Evolutionary conservation across 2,113 vertebrate genomes (phyloP), one percentile per base, ranked within the genome.

Genomic region (Dipodomys spectabilis): DNA sequence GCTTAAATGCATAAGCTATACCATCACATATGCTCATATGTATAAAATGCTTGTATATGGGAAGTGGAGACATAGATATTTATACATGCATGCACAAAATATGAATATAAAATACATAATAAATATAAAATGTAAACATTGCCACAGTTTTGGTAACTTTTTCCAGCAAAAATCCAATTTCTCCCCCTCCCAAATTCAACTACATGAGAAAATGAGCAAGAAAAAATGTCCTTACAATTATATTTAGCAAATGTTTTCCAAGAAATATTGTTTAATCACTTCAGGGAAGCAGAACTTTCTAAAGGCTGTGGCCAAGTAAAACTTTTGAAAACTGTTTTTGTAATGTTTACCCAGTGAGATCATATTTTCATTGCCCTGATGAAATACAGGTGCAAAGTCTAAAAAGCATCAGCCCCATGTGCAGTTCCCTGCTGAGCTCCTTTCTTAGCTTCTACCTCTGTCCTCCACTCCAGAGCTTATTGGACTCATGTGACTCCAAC

Each of bases 301-400:
- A 95, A 96, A 96, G 65, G 60, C 82, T 90, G 82, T 65, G 97
- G 98, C 98, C 98, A 98, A 98, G 96, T 90, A 96, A 98, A 98
- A 98, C 96, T 98, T 98, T 86, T 97, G 96, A 97, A 98, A 97
- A 98, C 97, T 96, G 96, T 97, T 97, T 97, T 97, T 96, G 95
- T 95, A 98, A 97, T 98, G 97, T 98, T 98, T 98, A 97, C 94
- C 92, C 96, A 97, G 95, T 98, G 97, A 98, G 96, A 97, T 98
- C 98, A 98, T 97, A 83, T 94, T 97, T 97, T 98, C 96, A 96
- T 96, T 95, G 71, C 93, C 83, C 95, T 97, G 97, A 97, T 97
- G 97, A 98, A 98, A 98, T 98, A 97, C 97, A 98, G 98, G 98
- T 98, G 98, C 94, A 96, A 97, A 97, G 92, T 92, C 93, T 96